Conservation (phyloP, 2,113 vertebrate species). For the Hippocampus zosterae region DNA sequence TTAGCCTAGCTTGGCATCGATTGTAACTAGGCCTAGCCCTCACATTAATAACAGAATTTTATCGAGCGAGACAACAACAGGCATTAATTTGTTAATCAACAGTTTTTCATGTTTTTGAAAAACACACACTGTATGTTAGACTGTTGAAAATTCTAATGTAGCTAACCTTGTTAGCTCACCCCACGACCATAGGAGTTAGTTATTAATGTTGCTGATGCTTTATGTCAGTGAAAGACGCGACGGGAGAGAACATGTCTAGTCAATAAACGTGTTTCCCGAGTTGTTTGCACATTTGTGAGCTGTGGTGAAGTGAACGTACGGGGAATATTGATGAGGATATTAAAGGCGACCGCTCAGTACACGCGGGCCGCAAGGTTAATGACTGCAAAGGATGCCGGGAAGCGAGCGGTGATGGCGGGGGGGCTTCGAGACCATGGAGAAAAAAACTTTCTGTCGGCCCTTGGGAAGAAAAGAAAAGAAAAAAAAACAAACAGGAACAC, state of each 20-base stretch:
- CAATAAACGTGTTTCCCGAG: background rate
- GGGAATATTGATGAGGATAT: conserved; percentile 60
- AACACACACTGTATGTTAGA: no score
- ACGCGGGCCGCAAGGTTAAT: conserved; percentile 44
- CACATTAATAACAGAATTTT: background rate
- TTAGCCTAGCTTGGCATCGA: background rate
- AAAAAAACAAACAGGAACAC: background rate
- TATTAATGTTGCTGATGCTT: no score
- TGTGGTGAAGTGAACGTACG: background rate
- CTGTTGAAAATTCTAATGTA: no score
- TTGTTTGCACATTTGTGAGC: background rate
- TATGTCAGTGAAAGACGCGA: no score
- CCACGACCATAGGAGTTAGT: no score
- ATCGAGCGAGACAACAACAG: no score
- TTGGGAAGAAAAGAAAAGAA: background rate
- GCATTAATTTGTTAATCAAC: no score
- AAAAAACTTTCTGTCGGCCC: background rate
- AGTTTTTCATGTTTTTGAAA: no score
- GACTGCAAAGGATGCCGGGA: conserved; percentile 50
- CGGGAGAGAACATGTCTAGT: background rate
- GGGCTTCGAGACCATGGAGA: background rate
- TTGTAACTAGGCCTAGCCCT: background rate
- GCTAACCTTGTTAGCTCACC: no score
- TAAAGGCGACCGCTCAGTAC: conserved; percentile 38
- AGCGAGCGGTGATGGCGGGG: conserved; percentile 21